phyloP scores from a whole-genome alignment of 2,113 vertebrate genomes.

The Cyprinodon brontotheroides region DNA sequence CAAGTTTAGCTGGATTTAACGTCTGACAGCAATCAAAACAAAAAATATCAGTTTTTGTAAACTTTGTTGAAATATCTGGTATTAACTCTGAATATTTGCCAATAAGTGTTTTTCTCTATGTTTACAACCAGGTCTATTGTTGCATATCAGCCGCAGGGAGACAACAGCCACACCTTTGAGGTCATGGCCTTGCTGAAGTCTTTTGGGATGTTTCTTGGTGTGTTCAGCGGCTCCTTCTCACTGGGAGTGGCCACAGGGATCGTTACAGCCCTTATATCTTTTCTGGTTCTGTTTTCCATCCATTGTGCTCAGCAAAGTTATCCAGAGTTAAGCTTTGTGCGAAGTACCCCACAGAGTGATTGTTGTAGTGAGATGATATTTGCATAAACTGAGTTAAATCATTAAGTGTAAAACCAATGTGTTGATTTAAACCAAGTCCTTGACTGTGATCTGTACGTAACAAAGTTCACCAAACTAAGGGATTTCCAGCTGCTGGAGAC shows the following conservation, averaged over 20 bases:
- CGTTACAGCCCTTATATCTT: slow-evolving; percentile 98
- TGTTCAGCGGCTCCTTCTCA: slow-evolving; percentile 98
- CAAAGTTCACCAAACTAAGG: slow-evolving; percentile 96
- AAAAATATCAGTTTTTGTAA: no score
- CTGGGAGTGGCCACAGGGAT: slow-evolving; percentile 95
- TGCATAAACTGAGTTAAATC: neutral
- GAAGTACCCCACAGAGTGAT: neutral
- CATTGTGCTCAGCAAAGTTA: neutral
- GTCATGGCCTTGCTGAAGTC: slow-evolving; percentile 94
- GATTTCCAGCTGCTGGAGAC: slow-evolving; percentile 97
- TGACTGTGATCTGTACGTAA: slow-evolving; percentile 83
- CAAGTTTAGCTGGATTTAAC: no score
- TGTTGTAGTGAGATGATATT: neutral
- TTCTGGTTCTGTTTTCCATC: slow-evolving; percentile 36
- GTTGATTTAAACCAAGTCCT: slow-evolving; percentile 23
- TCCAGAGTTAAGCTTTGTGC: neutral
- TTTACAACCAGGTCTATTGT: slow-evolving; percentile 88
- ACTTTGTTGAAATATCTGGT: neutral
- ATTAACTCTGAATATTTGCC: neutral
- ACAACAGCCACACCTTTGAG: slow-evolving; percentile 97
- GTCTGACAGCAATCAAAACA: no score
- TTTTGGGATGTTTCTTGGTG: slow-evolving; percentile 93
- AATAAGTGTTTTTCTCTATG: slow-evolving; percentile 15
- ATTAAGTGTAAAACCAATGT: neutral
- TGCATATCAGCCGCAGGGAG: slow-evolving; percentile 91